Evolutionary conservation across 1,140 invertebrate genomes (phyloP).

Genomic region (Conus ventricosus): DNA sequence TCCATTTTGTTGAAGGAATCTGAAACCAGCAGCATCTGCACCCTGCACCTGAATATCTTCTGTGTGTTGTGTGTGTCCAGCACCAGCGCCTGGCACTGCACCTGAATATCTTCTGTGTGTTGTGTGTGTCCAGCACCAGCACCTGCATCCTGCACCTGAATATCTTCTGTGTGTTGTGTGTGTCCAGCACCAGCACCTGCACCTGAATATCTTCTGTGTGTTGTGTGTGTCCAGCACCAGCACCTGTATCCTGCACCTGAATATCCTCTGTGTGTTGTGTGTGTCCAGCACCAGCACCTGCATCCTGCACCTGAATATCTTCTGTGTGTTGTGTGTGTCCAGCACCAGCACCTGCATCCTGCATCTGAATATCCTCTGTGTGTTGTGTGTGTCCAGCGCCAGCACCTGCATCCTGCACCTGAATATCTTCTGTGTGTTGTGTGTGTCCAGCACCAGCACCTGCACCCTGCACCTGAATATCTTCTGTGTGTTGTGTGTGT

Average conservation of each 20-base stretch:
- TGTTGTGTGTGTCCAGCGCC: constrained; percentile 59
- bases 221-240: constrained; percentile 62
- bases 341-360: constrained; percentile 67
- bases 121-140: constrained; percentile 62
- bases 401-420: constrained; percentile 69
- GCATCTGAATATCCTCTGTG: too few relatives aligned
- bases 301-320: constrained; percentile 57
- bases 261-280: too few relatives aligned
- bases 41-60: too few relatives aligned
- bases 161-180: too few relatives aligned
- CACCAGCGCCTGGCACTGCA: constrained; percentile 71
- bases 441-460: constrained; percentile 67
- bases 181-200: constrained; percentile 68
- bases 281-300: constrained; percentile 69
- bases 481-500: not conserved
- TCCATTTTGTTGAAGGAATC: too few relatives aligned
- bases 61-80: constrained; percentile 45
- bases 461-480: constrained; percentile 62
- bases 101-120: not conserved
- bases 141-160: constrained; percentile 67
- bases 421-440: too few relatives aligned
- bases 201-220: too few relatives aligned
- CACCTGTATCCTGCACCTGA: constrained; percentile 44
- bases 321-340: not conserved
- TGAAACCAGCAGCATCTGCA: too few relatives aligned